phyloP scores from a whole-genome alignment of 2,113 vertebrate genomes.

The Oncorhynchus mykiss region DNA sequence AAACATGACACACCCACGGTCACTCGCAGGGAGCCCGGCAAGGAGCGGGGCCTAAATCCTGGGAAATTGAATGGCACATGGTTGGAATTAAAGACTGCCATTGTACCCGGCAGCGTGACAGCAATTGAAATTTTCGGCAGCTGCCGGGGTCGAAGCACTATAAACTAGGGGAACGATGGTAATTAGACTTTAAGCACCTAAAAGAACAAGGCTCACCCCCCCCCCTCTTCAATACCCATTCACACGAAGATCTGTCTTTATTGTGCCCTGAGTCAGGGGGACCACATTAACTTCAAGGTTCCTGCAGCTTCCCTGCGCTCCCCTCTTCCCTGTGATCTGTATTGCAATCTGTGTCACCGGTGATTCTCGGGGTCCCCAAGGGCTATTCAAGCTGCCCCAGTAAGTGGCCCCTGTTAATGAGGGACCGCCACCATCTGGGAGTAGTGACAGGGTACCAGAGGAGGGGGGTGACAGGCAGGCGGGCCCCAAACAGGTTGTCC shows the following conservation, averaged over 20 bases:
- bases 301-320: constrained; percentile 36
- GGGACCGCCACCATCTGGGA: constrained; percentile 70
- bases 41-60: constrained; percentile 40
- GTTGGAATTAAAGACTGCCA: constrained; percentile 63
- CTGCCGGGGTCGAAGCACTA: constrained; percentile 49
- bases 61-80: constrained; percentile 51
- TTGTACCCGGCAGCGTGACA: constrained; percentile 61
- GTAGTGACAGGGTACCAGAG: constrained; percentile 32
- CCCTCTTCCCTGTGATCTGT: constrained; percentile 60
- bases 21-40: not conserved
- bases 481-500: not conserved
- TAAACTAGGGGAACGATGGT: constrained; percentile 48
- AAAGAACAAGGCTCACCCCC: constrained; percentile 60
- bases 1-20: constrained; percentile 14
- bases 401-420: constrained; percentile 73
- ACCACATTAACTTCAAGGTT: constrained; percentile 70
- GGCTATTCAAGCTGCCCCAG: constrained; percentile 61
- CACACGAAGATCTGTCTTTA: constrained; percentile 55
- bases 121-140: constrained; percentile 55
- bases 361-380: constrained; percentile 62
- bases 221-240: constrained; percentile 38
- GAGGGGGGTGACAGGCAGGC: not conserved
- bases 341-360: constrained; percentile 71
- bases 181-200: constrained; percentile 76
- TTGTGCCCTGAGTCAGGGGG: constrained; percentile 58